Evolutionary conservation across 2,888 invertebrate genomes (phyloP).

Genomic region (Trissolcus brochymenae): DNA sequence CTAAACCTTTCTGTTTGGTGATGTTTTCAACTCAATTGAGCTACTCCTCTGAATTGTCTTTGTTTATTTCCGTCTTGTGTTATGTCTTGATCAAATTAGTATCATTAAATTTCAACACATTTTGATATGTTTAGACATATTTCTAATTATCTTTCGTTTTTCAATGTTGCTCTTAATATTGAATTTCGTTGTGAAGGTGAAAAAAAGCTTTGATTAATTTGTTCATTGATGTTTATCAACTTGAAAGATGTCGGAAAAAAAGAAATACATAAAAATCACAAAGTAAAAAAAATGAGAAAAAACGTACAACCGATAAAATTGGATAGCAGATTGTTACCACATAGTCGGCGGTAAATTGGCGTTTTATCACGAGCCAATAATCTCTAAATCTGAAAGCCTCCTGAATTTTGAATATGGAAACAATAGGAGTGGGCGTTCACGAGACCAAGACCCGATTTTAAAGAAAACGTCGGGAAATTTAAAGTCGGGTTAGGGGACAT

Average conservation of each 20-base stretch:
- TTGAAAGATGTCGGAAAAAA: no score
- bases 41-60: constrained; percentile 19
- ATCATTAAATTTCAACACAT: no score
- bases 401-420: constrained; percentile 34
- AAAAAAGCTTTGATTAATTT: no score
- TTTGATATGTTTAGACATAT: no score
- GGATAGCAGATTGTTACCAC: background rate
- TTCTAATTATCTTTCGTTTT: no score
- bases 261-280: no score
- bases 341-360: constrained; percentile 15
- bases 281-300: no score
- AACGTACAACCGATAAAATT: no score
- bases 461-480: constrained; percentile 74
- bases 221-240: no score
- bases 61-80: background rate
- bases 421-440: constrained; percentile 17
- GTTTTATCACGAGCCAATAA: constrained; percentile 44
- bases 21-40: constrained; percentile 24
- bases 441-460: constrained; percentile 60
- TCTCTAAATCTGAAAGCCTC: constrained; percentile 27
- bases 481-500: constrained; percentile 62
- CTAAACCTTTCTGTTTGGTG: constrained; percentile 33
- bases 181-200: no score
- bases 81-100: no score
- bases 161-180: no score